phyloP scores from a whole-genome alignment of 2,113 vertebrate genomes.

The Sterna hirundo region DNA sequence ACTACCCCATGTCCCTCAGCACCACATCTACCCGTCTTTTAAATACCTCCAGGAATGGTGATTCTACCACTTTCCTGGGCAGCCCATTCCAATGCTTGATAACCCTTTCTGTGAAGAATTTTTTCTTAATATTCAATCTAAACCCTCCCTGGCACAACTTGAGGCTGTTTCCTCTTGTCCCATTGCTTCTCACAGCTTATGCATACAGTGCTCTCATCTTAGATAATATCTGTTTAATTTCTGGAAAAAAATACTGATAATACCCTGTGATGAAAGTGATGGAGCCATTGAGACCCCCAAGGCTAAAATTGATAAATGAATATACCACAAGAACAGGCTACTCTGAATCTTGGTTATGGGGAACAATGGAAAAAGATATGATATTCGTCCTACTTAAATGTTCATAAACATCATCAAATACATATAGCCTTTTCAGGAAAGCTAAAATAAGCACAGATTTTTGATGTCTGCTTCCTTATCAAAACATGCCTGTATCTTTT shows the following conservation, averaged over 20 bases:
- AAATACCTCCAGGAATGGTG: too few relatives aligned
- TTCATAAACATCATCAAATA: neutral
- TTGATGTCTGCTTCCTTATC: neutral
- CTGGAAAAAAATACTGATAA: neutral
- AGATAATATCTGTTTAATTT: neutral
- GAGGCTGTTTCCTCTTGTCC: too few relatives aligned
- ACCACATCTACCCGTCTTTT: too few relatives aligned
- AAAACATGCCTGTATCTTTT: neutral
- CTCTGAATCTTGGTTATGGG: neutral
- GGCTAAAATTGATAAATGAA: neutral
- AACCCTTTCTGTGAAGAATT: too few relatives aligned
- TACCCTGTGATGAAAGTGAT: neutral
- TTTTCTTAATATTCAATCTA: too few relatives aligned
- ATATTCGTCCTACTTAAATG: neutral
- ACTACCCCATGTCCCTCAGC: too few relatives aligned
- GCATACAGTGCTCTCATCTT: neutral
- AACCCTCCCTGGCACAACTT: too few relatives aligned
- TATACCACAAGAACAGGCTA: neutral
- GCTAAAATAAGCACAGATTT: neutral
- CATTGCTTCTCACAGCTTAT: too few relatives aligned
- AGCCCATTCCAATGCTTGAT: too few relatives aligned
- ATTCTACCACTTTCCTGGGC: too few relatives aligned
- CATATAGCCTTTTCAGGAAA: neutral
- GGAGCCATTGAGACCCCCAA: neutral
- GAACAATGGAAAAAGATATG: neutral